Base-by-base conservation (phyloP, 2,797 vertebrate genomes). In the Myotis myotis region DNA sequence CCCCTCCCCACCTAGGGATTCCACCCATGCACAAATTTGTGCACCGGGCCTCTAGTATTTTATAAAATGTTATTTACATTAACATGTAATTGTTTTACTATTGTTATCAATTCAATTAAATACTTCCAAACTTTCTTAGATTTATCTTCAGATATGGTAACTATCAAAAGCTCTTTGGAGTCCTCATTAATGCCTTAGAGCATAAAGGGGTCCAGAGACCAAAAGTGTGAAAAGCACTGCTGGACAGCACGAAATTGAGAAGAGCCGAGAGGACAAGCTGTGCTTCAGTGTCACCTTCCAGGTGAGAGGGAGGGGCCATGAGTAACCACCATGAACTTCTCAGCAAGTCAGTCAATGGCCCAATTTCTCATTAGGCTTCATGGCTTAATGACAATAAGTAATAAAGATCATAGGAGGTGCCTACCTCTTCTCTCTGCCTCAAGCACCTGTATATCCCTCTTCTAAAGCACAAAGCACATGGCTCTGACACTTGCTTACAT, bases 1-100 rank as follows among this genome's bases (percentile, higher is more conserved):
- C 53, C 20, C 53, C 20, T 22, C 0, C 53, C 53, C 47, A 11
- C 44, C 44, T 22, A 3, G 8, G 53, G 20, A 55, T 55, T 55
- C 53, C 53, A 55, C 20, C 53, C 53, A 55, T 55, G 53, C 53
- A 55, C 53, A 55, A 55, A 55, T 22, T 8, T 9, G 22, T 57
- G 22, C 55, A 57, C 55, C 9, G 9, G 22, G 55, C 55, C 55
- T 23, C 55, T 57, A 57, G 55, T 57, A 23, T 23, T 57, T 57
- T 25, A 57, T 49, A 79, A 96, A 93, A 64, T 41, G 15, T 30
- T 93, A 80, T 81, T 80, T 76, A 51, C 23, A 10, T 44, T 93
- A 90, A 87, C 71, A 64, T 28, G 41, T 28, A 85, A 80, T 76
- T 60, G 17, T 41, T 78, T 22, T 55, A 75, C 9, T 75, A 49